Percentiles rank a stretch among this genome's conserved stretches.
phyloP scores from a whole-genome alignment of 1,140 invertebrate species.

The Diabrotica virgifera region DNA sequence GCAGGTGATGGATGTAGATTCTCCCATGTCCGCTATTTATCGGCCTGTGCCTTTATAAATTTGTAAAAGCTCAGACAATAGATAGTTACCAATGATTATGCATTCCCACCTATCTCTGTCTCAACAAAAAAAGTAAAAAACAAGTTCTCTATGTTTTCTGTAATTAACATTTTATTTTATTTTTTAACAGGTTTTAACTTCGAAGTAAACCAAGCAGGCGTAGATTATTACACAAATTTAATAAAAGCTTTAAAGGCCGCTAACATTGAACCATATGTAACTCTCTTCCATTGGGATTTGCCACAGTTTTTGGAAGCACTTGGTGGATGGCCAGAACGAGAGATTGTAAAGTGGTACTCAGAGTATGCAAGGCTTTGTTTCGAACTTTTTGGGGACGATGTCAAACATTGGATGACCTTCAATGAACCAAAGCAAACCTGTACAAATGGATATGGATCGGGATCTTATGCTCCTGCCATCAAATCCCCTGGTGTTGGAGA shows the following conservation, averaged over 20 bases:
- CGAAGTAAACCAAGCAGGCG: conserved; percentile 3
- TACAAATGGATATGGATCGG: conserved; percentile 19
- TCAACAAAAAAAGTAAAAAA: too few relatives aligned
- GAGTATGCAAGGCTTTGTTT: conserved; percentile 15
- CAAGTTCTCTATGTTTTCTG: too few relatives aligned
- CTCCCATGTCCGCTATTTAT: too few relatives aligned
- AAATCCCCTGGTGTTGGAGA: conserved; percentile 39
- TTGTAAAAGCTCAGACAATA: too few relatives aligned
- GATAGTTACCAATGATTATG: too few relatives aligned
- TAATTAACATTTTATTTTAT: not conserved
- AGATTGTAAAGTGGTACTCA: not conserved
- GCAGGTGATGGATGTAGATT: too few relatives aligned
- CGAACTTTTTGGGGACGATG: conserved; percentile 26
- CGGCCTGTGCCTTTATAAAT: too few relatives aligned
- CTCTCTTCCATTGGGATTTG: conserved; percentile 9
- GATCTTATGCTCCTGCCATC: conserved; percentile 18
- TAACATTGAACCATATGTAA: conserved; percentile 10
- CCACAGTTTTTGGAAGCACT: conserved; percentile 10
- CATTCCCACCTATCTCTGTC: too few relatives aligned
- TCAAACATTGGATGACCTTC: conserved; percentile 46
- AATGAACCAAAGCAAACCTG: conserved; percentile 35
- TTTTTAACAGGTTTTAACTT: conserved; percentile 3
- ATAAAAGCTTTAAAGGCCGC: conserved; percentile 10
- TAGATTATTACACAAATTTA: conserved; percentile 15
- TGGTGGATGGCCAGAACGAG: conserved; percentile 6